Evolutionary conservation across 2,888 invertebrate species (phyloP).

Genomic region (Cinara cedri): DNA sequence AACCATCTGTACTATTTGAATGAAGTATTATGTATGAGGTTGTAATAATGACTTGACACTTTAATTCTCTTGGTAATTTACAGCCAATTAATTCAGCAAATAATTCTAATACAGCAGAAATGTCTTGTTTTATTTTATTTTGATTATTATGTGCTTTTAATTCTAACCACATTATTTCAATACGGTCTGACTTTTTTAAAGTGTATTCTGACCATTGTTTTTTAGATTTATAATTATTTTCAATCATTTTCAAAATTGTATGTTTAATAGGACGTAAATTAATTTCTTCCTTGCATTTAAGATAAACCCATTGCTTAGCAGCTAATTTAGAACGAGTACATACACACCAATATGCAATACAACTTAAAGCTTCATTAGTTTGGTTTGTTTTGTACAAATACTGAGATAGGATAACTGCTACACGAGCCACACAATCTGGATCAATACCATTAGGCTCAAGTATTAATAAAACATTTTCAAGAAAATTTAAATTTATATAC

Average conservation of each 20-base stretch:
- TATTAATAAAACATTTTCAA: constrained; percentile 11
- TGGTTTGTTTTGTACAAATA: constrained; percentile 37
- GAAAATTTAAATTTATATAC: constrained; percentile 24
- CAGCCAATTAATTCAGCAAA: constrained; percentile 33
- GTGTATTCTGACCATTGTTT: constrained; percentile 21
- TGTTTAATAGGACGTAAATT: constrained; percentile 15
- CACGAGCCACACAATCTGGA: constrained; percentile 43
- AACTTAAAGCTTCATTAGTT: constrained; percentile 39
- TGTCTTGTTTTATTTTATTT: constrained; percentile 39
- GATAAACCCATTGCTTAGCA: constrained; percentile 48
- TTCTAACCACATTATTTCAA: constrained; percentile 52
- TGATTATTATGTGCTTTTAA: constrained; percentile 43
- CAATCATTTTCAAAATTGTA: constrained; percentile 41
- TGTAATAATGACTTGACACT: constrained; percentile 34
- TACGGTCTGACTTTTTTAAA: constrained; percentile 26
- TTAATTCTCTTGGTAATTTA: constrained; percentile 37
- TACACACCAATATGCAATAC: constrained; percentile 48
- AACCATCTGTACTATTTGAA: constrained; percentile 38
- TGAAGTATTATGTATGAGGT: constrained; percentile 46
- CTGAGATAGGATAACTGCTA: constrained; percentile 38
- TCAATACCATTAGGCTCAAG: constrained; percentile 38
- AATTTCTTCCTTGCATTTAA: constrained; percentile 48
- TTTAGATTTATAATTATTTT: constrained; percentile 15
- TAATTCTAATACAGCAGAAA: constrained; percentile 33
- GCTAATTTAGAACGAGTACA: constrained; percentile 42